phyloP scores from a whole-genome alignment of 2,888 invertebrate genomes.

The Cosmia trapezina region DNA sequence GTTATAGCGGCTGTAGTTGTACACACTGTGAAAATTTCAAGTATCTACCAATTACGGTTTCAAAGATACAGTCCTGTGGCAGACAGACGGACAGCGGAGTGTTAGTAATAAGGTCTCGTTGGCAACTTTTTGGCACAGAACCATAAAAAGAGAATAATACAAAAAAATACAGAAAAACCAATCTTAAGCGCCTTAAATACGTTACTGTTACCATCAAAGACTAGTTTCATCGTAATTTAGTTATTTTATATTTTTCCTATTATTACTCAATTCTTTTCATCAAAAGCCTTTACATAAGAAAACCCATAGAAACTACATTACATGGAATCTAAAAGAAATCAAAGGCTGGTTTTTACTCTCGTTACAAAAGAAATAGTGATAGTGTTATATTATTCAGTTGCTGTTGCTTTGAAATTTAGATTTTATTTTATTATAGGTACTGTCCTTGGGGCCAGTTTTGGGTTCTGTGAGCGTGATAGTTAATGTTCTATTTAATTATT shows the following conservation, averaged over 20 bases:
- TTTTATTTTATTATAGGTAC: slow-evolving; percentile 14
- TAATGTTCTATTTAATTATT: not conserved
- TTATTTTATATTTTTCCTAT: slow-evolving; percentile 5
- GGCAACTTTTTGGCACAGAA: no score
- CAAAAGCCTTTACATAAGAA: slow-evolving; percentile 22
- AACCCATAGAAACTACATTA: slow-evolving; percentile 33
- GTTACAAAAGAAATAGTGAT: slow-evolving; percentile 34
- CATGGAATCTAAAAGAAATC: slow-evolving; percentile 14
- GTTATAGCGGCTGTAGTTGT: no score
- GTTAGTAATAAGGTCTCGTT: no score
- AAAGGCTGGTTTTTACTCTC: slow-evolving; percentile 30
- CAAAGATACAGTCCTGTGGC: no score
- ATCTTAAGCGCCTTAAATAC: not conserved
- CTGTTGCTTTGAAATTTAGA: slow-evolving; percentile 11
- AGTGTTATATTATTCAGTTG: not conserved
- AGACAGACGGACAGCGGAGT: no score
- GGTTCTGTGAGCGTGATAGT: no score
- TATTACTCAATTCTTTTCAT: slow-evolving; percentile 34
- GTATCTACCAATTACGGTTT: no score
- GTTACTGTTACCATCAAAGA: slow-evolving; percentile 21
- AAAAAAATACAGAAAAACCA: no score
- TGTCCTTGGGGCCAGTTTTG: not conserved
- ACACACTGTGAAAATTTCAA: no score
- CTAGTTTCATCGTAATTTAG: slow-evolving; percentile 4
- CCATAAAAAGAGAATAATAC: not conserved